Conservation (phyloP, 2,888 invertebrate species). For the Latrodectus elegans region DNA sequence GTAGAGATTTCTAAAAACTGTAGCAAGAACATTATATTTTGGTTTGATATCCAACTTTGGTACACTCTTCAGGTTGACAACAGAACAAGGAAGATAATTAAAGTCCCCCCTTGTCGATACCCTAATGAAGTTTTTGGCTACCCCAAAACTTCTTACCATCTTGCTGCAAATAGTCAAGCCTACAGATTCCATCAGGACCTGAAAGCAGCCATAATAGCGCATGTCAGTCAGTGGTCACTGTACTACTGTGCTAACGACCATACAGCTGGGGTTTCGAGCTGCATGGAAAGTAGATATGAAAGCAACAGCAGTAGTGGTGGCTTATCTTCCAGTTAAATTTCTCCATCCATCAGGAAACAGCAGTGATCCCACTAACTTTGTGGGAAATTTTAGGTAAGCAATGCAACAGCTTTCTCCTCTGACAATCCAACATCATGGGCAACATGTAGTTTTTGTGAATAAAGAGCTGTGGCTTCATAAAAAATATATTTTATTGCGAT, state of each 20-base stretch:
- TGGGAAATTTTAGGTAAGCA: not conserved
- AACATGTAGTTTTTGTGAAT: not conserved
- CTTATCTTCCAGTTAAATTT: conserved; percentile 31
- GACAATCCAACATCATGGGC: not conserved
- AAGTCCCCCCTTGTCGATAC: conserved; percentile 73
- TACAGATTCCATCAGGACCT: conserved; percentile 12
- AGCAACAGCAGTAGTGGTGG: conserved; percentile 21
- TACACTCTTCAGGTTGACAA: conserved; percentile 72
- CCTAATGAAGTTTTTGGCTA: conserved; percentile 72
- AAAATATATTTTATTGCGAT: conserved; percentile 1
- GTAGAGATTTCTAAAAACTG: conserved; percentile 72
- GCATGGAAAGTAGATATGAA: not conserved
- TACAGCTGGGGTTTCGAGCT: not conserved
- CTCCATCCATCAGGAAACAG: not conserved
- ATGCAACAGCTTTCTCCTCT: not conserved
- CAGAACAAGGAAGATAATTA: conserved; percentile 41
- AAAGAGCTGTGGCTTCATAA: not conserved
- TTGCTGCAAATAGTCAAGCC: conserved; percentile 11
- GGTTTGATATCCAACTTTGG: conserved; percentile 73
- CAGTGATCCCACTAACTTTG: not conserved
- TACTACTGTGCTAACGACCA: not conserved
- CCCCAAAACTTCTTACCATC: not conserved
- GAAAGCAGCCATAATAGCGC: conserved; percentile 8
- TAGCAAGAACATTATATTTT: not conserved
- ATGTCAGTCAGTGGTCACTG: not conserved